Conservation (phyloP, 2,888 invertebrate genomes). For the Dexiosoma caninum region DNA sequence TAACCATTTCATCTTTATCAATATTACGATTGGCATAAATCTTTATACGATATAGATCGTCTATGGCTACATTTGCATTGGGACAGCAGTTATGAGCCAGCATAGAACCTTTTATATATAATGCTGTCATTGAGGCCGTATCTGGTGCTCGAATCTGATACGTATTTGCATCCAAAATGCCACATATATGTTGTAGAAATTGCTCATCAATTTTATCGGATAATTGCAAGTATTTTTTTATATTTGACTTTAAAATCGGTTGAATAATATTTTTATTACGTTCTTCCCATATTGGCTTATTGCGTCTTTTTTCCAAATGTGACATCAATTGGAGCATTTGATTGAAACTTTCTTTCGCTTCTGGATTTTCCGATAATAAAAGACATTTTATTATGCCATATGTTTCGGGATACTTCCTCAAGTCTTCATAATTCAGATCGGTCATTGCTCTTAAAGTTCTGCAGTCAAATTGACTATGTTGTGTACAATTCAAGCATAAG, state of each 20-base stretch:
- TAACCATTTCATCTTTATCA: conserved; percentile 81
- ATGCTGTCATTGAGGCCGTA: conserved; percentile 79
- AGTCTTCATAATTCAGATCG: conserved; percentile 73
- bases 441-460: conserved; percentile 77
- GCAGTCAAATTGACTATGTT: conserved; percentile 80
- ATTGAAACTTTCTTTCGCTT: conserved; percentile 77
- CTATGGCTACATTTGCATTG: conserved; percentile 86
- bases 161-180: conserved; percentile 86
- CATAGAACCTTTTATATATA: conserved; percentile 83
- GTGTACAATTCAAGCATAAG: conserved; percentile 77
- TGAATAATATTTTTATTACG: conserved; percentile 78
- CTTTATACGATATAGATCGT: conserved; percentile 82
- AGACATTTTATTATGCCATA: conserved; percentile 78
- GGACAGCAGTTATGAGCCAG: conserved; percentile 86
- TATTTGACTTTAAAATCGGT: conserved; percentile 69
- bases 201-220: conserved; percentile 77
- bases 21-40: conserved; percentile 84
- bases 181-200: conserved; percentile 84
- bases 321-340: conserved; percentile 80
- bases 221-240: conserved; percentile 67
- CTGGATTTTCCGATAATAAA: conserved; percentile 77
- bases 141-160: conserved; percentile 83
- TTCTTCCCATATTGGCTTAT: conserved; percentile 80
- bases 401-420: conserved; percentile 68
- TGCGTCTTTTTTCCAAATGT: conserved; percentile 80